Conservation (phyloP, 2,113 vertebrate genomes). For the Galemys pyrenaicus region DNA sequence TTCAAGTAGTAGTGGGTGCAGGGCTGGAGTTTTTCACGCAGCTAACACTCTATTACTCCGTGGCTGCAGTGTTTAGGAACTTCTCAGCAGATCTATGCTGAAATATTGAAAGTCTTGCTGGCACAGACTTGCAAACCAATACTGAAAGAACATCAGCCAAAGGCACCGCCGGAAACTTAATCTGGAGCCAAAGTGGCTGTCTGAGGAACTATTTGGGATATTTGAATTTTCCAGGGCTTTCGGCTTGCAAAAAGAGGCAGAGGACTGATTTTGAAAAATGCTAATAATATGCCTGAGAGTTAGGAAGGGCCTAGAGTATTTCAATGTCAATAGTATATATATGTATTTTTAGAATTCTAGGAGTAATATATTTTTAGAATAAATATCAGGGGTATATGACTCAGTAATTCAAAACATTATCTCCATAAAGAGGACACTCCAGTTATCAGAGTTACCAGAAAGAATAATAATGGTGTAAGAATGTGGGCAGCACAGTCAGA, state of each 20-base stretch:
- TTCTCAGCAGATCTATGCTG: not conserved
- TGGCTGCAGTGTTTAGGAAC: not conserved
- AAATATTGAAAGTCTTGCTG: not conserved
- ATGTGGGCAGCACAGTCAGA: not conserved
- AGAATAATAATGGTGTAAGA: not conserved
- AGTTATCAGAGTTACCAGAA: not conserved
- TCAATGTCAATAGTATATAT: not conserved
- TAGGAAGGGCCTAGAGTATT: not conserved
- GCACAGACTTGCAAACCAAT: not conserved
- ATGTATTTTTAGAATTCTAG: not conserved
- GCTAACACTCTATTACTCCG: not conserved
- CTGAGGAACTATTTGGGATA: not conserved
- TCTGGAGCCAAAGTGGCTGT: not conserved
- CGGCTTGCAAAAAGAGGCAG: not conserved
- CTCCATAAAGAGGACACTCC: slow-evolving; percentile 16
- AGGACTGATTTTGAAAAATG: not conserved
- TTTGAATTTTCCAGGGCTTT: not conserved
- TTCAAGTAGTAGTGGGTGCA: not conserved
- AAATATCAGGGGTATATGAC: not conserved
- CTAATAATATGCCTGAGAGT: not conserved
- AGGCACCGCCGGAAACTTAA: not conserved
- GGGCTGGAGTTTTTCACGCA: not conserved
- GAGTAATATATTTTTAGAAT: not conserved
- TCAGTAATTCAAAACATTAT: not conserved
- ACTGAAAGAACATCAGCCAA: not conserved